Evolutionary conservation across 2,888 invertebrate species (phyloP).

Genomic region (Acleris literana): DNA sequence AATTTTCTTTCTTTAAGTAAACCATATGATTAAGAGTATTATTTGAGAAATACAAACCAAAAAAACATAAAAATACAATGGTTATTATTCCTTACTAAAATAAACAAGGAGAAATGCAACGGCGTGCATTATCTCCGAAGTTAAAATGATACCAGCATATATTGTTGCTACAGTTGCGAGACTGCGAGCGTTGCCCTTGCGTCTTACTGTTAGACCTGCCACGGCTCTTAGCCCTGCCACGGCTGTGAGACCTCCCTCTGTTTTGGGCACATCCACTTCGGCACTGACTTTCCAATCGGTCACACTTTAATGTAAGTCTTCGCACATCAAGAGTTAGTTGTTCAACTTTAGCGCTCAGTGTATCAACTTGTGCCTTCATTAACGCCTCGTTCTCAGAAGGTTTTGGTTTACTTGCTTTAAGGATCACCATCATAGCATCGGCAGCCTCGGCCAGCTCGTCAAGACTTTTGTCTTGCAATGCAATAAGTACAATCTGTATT

Average conservation of each 20-base stretch:
- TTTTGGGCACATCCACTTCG: no score
- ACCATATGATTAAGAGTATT: no score
- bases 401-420: not conserved
- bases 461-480: constrained; percentile 7
- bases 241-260: not conserved
- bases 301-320: not conserved
- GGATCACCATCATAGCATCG: constrained; percentile 7
- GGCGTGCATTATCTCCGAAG: constrained; percentile 6
- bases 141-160: constrained; percentile 19
- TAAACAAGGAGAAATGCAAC: constrained; percentile 11
- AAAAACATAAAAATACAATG: no score
- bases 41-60: no score
- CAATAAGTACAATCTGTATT: not conserved
- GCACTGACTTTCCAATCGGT: no score
- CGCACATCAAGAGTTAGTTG: constrained; percentile 7
- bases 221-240: constrained; percentile 6
- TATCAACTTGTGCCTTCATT: constrained; percentile 1
- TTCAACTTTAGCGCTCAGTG: constrained; percentile 1
- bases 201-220: not conserved
- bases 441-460: constrained; percentile 8
- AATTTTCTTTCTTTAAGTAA: no score
- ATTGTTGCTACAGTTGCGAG: not conserved
- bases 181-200: not conserved
- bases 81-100: not conserved
- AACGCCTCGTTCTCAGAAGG: not conserved